These are phyloP conservation scores for Prochilodus magdalenae DNA, from an alignment of 2,113 vertebrate genomes.

Conservation along the genomic window DNA sequence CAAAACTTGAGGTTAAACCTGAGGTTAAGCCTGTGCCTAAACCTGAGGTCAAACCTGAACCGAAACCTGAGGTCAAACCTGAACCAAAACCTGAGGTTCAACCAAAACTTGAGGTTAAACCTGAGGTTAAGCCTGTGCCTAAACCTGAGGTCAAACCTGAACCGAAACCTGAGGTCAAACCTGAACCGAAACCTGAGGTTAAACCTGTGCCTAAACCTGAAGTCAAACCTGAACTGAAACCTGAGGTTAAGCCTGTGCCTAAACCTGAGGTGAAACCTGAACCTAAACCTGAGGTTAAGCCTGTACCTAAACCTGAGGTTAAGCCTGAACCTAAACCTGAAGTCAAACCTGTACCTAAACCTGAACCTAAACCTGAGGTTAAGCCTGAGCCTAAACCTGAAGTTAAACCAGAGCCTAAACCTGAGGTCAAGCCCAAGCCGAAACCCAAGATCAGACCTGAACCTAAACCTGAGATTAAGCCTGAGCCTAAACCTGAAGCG, in stretches of 20 bases:
- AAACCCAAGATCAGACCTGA: constrained; percentile 35
- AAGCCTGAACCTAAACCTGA: neutral
- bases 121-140: constrained; percentile 52
- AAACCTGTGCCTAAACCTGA: constrained; percentile 12
- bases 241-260: neutral
- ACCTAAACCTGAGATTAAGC: constrained; percentile 18
- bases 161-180: constrained; percentile 46
- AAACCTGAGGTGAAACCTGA: constrained; percentile 9
- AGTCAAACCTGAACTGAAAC: neutral
- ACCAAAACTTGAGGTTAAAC: neutral
- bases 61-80: no score
- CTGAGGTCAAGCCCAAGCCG: constrained; percentile 34
- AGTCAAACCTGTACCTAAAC: neutral
- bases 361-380: neutral
- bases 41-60: neutral
- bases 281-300: neutral
- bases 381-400: constrained; percentile 10
- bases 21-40: neutral
- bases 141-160: constrained; percentile 54
- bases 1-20: constrained; percentile 4
- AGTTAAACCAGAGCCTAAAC: constrained; percentile 19
- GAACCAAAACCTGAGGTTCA: no score
- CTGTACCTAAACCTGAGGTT: neutral
- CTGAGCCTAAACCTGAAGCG: constrained; percentile 37
- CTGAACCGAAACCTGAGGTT: constrained; percentile 32